These are phyloP conservation scores for Camelus bactrianus DNA, from an alignment of 2,113 vertebrate species.

Conservation along the genomic window DNA sequence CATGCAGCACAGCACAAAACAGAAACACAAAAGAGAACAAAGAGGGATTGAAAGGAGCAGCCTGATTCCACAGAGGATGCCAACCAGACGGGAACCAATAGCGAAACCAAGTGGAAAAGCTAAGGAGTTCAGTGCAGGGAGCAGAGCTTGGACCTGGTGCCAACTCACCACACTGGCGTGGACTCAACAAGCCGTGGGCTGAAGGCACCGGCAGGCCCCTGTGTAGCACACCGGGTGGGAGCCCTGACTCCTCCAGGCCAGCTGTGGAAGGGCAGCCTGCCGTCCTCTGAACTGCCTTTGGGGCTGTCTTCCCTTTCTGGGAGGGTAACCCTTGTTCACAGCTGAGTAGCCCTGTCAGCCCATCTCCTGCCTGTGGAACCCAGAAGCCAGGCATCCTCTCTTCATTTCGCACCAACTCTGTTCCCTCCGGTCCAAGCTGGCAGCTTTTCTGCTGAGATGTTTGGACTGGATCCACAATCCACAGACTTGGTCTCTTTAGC, in stretches of 20 bases:
- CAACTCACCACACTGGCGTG: not conserved
- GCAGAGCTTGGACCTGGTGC: not conserved
- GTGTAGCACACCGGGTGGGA: not conserved
- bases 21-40: not conserved
- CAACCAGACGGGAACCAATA: not conserved
- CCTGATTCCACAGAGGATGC: not conserved
- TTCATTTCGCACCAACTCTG: not conserved
- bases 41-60: not conserved
- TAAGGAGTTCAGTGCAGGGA: not conserved
- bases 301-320: not conserved
- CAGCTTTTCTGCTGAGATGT: not conserved
- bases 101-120: not conserved
- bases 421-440: not conserved
- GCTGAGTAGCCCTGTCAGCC: too few species aligned
- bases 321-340: not conserved
- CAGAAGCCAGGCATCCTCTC: not conserved
- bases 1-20: not conserved
- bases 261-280: too few species aligned
- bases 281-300: not conserved
- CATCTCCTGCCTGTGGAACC: not conserved
- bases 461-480: not conserved
- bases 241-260: not conserved
- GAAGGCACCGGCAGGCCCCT: not conserved
- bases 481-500: not conserved
- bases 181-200: not conserved